These are phyloP conservation scores for Gnatocerus cornutus DNA, from an alignment of 2,888 invertebrate species.

Conservation along the genomic window DNA sequence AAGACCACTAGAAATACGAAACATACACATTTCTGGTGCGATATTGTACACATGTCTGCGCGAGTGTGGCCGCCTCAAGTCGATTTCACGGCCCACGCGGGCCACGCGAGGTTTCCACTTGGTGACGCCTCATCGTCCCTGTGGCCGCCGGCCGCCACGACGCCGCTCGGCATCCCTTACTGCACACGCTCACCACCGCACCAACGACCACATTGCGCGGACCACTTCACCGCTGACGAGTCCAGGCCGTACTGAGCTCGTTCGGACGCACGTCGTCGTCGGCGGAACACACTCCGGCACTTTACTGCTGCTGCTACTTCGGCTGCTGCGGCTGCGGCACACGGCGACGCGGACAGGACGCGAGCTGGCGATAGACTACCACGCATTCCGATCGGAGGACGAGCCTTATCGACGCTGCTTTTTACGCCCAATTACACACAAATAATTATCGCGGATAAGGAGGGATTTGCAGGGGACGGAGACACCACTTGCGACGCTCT, in stretches of 20 bases:
- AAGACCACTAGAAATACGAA: constrained; percentile 70
- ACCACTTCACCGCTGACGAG: constrained; percentile 66
- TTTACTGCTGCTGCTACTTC: constrained; percentile 17
- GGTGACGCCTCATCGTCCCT: constrained; percentile 67
- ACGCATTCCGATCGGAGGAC: constrained; percentile 10
- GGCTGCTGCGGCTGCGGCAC: not conserved
- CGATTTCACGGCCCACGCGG: constrained; percentile 60
- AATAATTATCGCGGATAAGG: constrained; percentile 16
- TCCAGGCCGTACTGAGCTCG: constrained; percentile 67
- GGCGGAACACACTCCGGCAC: constrained; percentile 38
- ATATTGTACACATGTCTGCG: constrained; percentile 70
- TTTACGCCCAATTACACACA: constrained; percentile 17
- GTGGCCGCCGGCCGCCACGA: constrained; percentile 55
- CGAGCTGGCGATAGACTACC: constrained; percentile 1
- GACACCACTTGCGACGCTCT: not conserved
- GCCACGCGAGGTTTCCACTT: constrained; percentile 48
- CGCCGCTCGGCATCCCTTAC: constrained; percentile 55
- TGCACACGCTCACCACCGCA: constrained; percentile 37
- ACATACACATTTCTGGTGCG: constrained; percentile 71
- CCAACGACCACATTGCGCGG: constrained; percentile 40
- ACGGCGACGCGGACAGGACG: constrained; percentile 8
- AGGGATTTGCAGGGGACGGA: constrained; percentile 8
- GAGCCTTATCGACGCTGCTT: constrained; percentile 18
- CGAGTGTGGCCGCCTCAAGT: constrained; percentile 42
- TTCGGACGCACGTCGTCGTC: constrained; percentile 51